Evolutionary conservation across 2,113 vertebrate species (phyloP).

Genomic region (Thunnus thynnus): DNA sequence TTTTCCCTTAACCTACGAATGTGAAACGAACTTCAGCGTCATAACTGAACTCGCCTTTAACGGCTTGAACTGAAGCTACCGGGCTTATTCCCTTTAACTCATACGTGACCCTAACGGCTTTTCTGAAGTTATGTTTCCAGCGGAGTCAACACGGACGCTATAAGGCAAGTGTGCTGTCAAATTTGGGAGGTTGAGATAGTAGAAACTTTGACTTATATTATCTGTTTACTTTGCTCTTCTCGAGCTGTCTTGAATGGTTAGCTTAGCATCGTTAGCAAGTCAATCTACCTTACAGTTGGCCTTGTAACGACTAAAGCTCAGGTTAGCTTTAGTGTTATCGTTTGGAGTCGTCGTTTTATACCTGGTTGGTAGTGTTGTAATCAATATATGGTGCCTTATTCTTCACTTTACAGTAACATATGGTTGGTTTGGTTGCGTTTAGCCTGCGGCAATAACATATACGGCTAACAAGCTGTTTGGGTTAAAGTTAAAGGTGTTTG

Average conservation of each 20-base stretch:
- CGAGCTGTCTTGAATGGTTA: constrained; percentile 24
- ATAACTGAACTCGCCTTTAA: constrained; percentile 57
- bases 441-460: neutral
- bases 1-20: no score
- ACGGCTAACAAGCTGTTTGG: constrained; percentile 25
- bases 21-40: no score
- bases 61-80: constrained; percentile 35
- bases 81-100: constrained; percentile 61
- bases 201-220: neutral
- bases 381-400: neutral
- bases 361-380: no score
- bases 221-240: no score
- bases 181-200: neutral
- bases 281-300: constrained; percentile 22
- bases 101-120: neutral
- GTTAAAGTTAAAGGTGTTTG: constrained; percentile 28
- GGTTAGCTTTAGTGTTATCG: neutral
- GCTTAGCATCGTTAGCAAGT: constrained; percentile 62
- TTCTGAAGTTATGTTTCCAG: constrained; percentile 30
- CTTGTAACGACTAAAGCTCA: constrained; percentile 38
- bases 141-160: neutral
- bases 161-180: constrained; percentile 10
- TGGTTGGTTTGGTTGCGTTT: neutral
- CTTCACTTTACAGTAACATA: neutral
- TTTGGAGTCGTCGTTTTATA: neutral